These are phyloP conservation scores for Caenorhabditis briggsae DNA, from an alignment of 1,140 invertebrate species.

Conservation along the genomic window DNA sequence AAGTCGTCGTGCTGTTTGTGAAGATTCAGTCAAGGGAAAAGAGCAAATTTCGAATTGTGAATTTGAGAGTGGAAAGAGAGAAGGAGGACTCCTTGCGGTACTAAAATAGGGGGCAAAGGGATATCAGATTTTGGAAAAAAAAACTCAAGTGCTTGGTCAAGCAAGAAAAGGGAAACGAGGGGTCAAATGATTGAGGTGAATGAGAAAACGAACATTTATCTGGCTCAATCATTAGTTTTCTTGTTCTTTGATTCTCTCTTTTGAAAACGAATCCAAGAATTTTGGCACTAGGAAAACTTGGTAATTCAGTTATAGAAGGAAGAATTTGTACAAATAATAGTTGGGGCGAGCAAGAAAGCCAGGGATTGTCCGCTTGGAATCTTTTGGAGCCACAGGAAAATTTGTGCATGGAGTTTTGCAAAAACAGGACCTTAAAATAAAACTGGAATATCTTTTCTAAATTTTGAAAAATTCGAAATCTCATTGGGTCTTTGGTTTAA, in stretches of 20 bases:
- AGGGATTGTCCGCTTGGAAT: conserved; percentile 11
- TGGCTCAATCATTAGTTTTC: background rate
- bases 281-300: background rate
- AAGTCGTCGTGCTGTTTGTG: conserved; percentile 16
- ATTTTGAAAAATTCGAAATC: too few relatives aligned
- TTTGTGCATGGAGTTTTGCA: background rate
- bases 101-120: background rate
- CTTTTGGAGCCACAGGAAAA: background rate
- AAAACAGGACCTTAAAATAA: background rate
- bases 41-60: conserved; percentile 36
- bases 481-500: too few relatives aligned
- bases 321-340: background rate
- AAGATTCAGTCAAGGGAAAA: conserved; percentile 47
- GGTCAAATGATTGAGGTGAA: background rate
- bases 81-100: background rate
- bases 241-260: background rate
- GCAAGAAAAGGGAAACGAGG: background rate
- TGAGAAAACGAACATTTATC: background rate
- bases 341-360: background rate
- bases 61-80: background rate
- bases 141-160: background rate
- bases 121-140: conserved; percentile 32
- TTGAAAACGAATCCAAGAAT: background rate
- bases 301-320: conserved; percentile 22
- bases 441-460: too few relatives aligned